These are phyloP conservation scores for Ceramica pisi DNA, from an alignment of 2,888 invertebrate species.

Conservation along the genomic window DNA sequence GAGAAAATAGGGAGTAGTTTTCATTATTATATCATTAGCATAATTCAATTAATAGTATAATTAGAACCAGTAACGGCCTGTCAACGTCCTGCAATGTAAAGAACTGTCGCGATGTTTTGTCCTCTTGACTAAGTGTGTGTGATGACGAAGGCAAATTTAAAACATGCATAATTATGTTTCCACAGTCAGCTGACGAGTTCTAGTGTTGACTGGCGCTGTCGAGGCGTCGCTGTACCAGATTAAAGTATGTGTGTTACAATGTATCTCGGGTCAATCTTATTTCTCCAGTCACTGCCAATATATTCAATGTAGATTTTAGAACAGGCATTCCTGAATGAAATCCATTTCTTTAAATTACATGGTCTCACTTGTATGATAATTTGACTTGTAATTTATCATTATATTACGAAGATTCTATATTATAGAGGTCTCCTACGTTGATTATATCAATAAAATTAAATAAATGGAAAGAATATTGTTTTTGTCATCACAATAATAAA, in stretches of 20 bases:
- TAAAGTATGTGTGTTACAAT: conserved; percentile 48
- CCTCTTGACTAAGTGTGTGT: conserved; percentile 19
- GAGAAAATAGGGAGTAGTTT: conserved; percentile 66
- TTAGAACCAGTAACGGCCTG: conserved; percentile 42
- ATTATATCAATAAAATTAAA: conserved; percentile 87
- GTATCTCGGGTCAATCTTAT: conserved; percentile 61
- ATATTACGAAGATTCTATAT: conserved; percentile 86
- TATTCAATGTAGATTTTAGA: conserved; percentile 76
- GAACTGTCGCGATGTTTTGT: conserved; percentile 11
- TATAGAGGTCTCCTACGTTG: conserved; percentile 87
- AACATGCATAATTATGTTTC: conserved; percentile 34
- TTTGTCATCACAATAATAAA: conserved; percentile 65
- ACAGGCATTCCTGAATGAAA: conserved; percentile 83
- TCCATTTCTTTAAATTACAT: conserved; percentile 85
- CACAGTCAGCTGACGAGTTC: neutral
- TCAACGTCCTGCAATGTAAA: conserved; percentile 13
- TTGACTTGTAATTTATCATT: conserved; percentile 87
- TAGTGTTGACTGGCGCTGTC: conserved; percentile 1
- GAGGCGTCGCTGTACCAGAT: conserved; percentile 27
- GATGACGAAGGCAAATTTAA: conserved; percentile 19
- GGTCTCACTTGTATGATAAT: conserved; percentile 89
- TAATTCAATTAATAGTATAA: conserved; percentile 66
- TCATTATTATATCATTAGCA: conserved; percentile 66
- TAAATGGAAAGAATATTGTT: conserved; percentile 73
- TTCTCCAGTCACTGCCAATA: conserved; percentile 85